phyloP scores from a whole-genome alignment of 2,797 vertebrate species.

The Rhinichthys osculus region DNA sequence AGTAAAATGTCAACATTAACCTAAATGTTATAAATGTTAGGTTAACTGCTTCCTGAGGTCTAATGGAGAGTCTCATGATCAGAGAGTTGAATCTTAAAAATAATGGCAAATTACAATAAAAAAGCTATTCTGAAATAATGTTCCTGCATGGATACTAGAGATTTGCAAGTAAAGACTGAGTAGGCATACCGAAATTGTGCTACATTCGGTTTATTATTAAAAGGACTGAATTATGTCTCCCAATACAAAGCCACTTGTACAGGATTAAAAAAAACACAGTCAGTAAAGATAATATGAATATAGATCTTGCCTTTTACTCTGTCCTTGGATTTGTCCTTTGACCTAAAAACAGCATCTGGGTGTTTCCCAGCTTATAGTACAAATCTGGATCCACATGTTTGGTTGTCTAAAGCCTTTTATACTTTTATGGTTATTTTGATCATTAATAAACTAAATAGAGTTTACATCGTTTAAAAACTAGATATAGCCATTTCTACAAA shows the following conservation, averaged over 20 bases:
- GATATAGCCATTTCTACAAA: background rate
- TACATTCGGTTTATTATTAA: background rate
- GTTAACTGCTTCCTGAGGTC: background rate
- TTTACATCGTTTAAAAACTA: background rate
- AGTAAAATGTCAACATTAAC: background rate
- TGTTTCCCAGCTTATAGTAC: background rate
- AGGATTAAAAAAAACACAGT: background rate
- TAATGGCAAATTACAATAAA: background rate
- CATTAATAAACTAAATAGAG: background rate
- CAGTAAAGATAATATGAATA: background rate
- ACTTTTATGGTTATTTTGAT: background rate
- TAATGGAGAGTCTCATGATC: background rate
- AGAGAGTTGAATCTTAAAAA: background rate
- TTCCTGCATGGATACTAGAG: background rate
- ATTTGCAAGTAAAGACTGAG: background rate
- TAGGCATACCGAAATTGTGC: background rate
- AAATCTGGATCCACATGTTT: background rate
- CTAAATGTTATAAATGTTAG: background rate
- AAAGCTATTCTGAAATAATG: background rate
- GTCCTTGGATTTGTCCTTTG: slow-evolving; percentile 17
- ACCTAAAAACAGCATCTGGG: slow-evolving; percentile 8
- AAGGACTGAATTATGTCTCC: background rate
- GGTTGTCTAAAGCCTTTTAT: background rate
- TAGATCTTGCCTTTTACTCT: no score
- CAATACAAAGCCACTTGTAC: background rate